phyloP scores from a whole-genome alignment of 2,797 vertebrate species.

The Thripadectes ignobilis region DNA sequence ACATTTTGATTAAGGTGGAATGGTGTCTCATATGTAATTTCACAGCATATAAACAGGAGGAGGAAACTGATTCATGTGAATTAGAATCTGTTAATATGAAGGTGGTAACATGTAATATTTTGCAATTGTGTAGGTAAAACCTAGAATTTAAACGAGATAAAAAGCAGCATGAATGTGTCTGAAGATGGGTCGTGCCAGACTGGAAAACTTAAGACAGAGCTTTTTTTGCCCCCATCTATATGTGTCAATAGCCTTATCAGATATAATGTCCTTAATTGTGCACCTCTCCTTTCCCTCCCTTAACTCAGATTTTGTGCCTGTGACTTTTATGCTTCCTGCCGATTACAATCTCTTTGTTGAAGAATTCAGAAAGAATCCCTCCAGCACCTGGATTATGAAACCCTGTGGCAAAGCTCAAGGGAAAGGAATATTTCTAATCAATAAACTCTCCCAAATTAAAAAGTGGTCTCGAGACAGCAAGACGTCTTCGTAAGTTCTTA shows the following conservation, averaged over 20 bases:
- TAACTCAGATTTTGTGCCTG: conserved; percentile 91
- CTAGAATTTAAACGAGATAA: background rate
- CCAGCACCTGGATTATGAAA: conserved; percentile 99
- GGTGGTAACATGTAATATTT: background rate
- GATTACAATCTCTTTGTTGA: conserved; percentile 99
- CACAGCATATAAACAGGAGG: background rate
- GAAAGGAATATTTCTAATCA: conserved; percentile 98
- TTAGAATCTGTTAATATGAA: background rate
- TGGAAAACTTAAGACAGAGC: background rate
- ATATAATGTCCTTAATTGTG: background rate
- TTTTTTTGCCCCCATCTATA: background rate
- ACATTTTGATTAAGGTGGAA: background rate
- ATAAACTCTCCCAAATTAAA: conserved; percentile 98
- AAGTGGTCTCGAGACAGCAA: conserved; percentile 99
- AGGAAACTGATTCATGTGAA: background rate
- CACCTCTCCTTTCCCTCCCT: background rate
- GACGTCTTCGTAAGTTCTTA: conserved; percentile 89
- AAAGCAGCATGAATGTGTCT: background rate
- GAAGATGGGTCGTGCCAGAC: background rate
- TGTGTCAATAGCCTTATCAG: background rate
- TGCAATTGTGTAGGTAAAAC: background rate
- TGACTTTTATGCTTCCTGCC: conserved; percentile 97
- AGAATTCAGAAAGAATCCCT: conserved; percentile 96
- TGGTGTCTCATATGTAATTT: background rate
- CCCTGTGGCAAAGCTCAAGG: conserved; percentile 98